Percentiles rank a stretch among this genome's conserved stretches.
Evolutionary conservation across 92 coral and sea anemone species (phyloP).

Genomic region (Porites evermanni): DNA sequence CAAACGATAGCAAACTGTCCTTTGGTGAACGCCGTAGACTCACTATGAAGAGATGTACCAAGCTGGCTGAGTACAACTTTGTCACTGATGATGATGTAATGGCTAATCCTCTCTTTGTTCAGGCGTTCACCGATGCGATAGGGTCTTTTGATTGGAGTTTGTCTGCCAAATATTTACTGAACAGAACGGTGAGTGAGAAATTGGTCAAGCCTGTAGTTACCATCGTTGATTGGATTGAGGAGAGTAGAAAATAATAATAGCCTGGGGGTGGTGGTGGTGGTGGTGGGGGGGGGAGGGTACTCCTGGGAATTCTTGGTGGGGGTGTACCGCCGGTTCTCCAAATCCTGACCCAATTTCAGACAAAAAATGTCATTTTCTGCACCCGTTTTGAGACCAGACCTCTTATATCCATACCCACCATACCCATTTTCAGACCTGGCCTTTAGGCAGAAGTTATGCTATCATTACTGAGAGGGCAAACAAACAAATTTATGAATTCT

Average conservation of each 20-base stretch:
- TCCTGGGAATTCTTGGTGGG: too few species aligned
- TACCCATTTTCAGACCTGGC: too few species aligned
- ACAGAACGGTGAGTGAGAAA: conserved; percentile 65
- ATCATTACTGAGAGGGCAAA: neutral
- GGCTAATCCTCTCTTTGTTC: conserved; percentile 72
- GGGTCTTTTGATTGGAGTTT: conserved; percentile 90
- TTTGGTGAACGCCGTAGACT: conserved; percentile 80
- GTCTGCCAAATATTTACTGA: conserved; percentile 68
- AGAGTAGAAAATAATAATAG: neutral
- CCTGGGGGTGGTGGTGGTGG: too few species aligned
- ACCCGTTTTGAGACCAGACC: too few species aligned
- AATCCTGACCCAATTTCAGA: too few species aligned
- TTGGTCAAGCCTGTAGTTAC: neutral
- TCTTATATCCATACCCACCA: too few species aligned
- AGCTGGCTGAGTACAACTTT: conserved; percentile 84
- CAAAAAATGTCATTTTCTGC: too few species aligned
- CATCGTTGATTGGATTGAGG: neutral
- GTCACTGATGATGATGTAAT: conserved; percentile 79
- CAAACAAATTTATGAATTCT: too few species aligned
- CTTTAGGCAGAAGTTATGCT: too few species aligned
- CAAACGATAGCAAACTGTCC: conserved; percentile 64
- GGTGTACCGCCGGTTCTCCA: too few species aligned
- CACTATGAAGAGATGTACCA: conserved; percentile 73
- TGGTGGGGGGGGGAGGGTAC: too few species aligned
- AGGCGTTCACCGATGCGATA: conserved; percentile 61